phyloP scores from a whole-genome alignment of 2,888 invertebrate species.

The Lottia gigantea region DNA sequence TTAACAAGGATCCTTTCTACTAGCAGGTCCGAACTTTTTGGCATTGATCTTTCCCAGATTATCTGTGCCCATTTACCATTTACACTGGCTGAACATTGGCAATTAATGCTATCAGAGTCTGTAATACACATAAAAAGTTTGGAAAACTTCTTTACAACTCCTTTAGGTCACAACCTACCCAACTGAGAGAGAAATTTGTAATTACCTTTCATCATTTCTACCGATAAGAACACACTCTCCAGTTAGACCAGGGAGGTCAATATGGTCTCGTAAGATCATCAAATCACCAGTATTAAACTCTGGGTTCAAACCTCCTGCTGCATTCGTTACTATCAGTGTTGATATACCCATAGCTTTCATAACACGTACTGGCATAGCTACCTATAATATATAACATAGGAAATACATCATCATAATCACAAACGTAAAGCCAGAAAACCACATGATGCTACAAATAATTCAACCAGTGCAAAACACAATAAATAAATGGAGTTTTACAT shows the following conservation, averaged over 20 bases:
- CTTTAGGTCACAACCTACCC: neutral
- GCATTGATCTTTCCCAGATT: too few species aligned
- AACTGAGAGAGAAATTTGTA: neutral
- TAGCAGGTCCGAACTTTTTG: too few species aligned
- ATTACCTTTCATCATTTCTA: conserved; percentile 86
- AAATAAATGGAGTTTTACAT: too few species aligned
- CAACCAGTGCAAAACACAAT: too few species aligned
- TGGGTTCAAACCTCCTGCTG: conserved; percentile 93
- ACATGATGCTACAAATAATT: too few species aligned
- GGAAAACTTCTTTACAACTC: too few species aligned
- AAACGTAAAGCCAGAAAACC: too few species aligned
- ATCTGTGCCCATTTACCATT: too few species aligned
- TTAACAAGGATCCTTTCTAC: too few species aligned
- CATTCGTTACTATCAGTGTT: conserved; percentile 92
- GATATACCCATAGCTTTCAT: conserved; percentile 94
- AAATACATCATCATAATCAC: neutral
- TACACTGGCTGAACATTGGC: too few species aligned
- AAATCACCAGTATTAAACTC: conserved; percentile 91
- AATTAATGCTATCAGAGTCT: too few species aligned
- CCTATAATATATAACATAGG: conserved; percentile 71
- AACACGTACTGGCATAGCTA: conserved; percentile 93
- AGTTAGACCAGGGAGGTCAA: conserved; percentile 95
- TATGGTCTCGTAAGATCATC: conserved; percentile 97
- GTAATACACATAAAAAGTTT: too few species aligned
- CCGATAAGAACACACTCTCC: conserved; percentile 94